Base-by-base conservation (phyloP, 2,888 invertebrate genomes). In the Parapristionchus giblindavisi region DNA sequence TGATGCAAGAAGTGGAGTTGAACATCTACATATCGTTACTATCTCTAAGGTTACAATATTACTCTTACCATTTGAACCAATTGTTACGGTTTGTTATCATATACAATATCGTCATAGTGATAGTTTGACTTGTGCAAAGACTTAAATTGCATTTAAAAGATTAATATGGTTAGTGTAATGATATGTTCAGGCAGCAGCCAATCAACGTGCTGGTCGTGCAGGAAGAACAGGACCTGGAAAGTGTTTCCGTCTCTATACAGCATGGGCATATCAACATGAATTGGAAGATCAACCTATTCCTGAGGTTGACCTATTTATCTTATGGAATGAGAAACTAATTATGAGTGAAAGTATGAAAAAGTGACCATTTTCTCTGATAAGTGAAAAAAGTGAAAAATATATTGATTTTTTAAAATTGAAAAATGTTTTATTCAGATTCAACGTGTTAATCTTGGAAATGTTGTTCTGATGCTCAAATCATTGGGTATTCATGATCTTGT, bases 181-280 rank as follows among this genome's bases (percentile, higher is more conserved):
- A 17, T 29, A 17, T 0, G 72, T 79, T n/a, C 78, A 90, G 88
- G 91, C 91, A 11, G 97, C 97, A 58, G 97, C 99, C 1, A 97
- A 97, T 90, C 98, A 99, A 90, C 91, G 98, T 85, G 97, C 98
- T 0, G 97, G 96, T 0, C 91, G 97, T 83, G 96, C 97, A 3
- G 98, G 97, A 0, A 91, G 97, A 84, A 96, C 96, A 0, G 95
- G 97, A 0, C 94, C 95, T 3, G 98, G 99, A 0, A 99, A 98
- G 90, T 99, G 98, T 89, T 99, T 99, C 89, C 92, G 99, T 61
- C 91, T 99, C 21, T 99, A 97, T 89, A 99, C 99, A 0, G 94
- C 96, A 0, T 97, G 96, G 97, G 96, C 97, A 0, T 99, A 95
- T 89, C 94, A 97, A 88, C 93, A 98, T 89, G 99, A 99, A 89